Percentiles rank a stretch among this genome's conserved stretches.
Evolutionary conservation across 2,888 invertebrate species (phyloP).

Genomic region (Lepidocyrtinus sp.): DNA sequence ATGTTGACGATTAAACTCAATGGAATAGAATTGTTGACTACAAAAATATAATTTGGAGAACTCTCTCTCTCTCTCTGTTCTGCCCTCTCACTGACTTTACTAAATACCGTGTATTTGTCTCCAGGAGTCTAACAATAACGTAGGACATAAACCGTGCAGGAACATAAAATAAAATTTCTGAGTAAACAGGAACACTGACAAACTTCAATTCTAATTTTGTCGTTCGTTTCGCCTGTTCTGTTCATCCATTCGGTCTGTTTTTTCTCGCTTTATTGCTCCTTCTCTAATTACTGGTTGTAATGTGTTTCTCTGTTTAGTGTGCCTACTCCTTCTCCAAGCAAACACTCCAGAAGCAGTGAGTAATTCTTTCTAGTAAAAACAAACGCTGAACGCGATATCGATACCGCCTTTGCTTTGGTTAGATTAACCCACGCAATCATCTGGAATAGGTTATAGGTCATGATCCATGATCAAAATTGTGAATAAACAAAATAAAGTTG

Average conservation of each 20-base stretch:
- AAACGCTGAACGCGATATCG: not conserved
- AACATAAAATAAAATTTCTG: too few species aligned
- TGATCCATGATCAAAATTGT: constrained; percentile 19
- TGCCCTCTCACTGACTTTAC: too few species aligned
- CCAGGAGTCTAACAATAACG: too few species aligned
- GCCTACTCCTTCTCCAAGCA: not conserved
- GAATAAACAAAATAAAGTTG: constrained; percentile 1
- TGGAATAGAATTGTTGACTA: not conserved
- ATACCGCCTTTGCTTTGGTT: not conserved
- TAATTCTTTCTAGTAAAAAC: constrained; percentile 4
- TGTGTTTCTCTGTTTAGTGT: constrained; percentile 11
- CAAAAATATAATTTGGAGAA: too few species aligned
- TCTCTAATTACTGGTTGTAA: not conserved
- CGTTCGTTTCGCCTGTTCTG: too few species aligned
- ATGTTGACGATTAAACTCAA: not conserved
- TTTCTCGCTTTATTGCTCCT: not conserved
- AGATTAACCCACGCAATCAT: constrained; percentile 27
- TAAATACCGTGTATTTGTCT: not conserved
- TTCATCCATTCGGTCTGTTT: too few species aligned
- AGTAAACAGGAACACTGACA: too few species aligned
- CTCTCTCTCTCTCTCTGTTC: too few species aligned
- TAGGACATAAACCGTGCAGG: too few species aligned
- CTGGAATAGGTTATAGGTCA: constrained; percentile 33
- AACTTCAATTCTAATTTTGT: too few species aligned
- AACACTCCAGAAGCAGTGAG: not conserved